Percentiles rank a stretch among this genome's conserved stretches.
Conservation (phyloP, 2,797 vertebrate species). For the Characodon lateralis region DNA sequence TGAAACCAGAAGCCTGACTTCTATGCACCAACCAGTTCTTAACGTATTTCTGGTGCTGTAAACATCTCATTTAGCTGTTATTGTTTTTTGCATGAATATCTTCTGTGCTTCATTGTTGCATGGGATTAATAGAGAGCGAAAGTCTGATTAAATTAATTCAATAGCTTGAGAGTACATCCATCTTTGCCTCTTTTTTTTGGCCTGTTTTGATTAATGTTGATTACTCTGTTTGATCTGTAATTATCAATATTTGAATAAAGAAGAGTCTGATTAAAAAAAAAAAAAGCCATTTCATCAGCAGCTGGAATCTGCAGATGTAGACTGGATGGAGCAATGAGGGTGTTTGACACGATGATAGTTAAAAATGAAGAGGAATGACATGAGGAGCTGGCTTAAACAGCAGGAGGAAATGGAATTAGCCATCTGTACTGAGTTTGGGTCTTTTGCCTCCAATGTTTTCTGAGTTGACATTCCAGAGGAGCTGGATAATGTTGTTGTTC, state of each 20-base stretch:
- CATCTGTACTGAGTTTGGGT: conserved; percentile 54
- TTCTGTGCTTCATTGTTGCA: conserved; percentile 28
- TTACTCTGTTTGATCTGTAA: conserved; percentile 67
- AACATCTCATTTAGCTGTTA: background rate
- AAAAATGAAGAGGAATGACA: conserved; percentile 27
- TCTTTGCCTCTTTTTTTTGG: conserved; percentile 50
- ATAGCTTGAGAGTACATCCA: conserved; percentile 60
- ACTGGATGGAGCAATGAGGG: conserved; percentile 25
- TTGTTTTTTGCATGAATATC: conserved; percentile 25
- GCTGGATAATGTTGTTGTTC: conserved; percentile 78
- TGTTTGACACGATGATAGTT: conserved; percentile 18
- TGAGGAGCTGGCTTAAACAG: conserved; percentile 18
- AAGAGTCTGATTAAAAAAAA: conserved; percentile 72
- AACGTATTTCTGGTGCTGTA: conserved; percentile 5
- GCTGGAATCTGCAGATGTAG: conserved; percentile 42
- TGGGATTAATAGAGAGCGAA: conserved; percentile 62
- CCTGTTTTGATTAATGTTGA: conserved; percentile 67
- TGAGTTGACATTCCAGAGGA: conserved; percentile 81
- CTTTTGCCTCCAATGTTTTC: conserved; percentile 69
- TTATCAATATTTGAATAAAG: conserved; percentile 61
- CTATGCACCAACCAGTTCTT: background rate
- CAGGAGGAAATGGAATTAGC: conserved; percentile 44
- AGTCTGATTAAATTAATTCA: conserved; percentile 66
- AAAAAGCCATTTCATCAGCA: conserved; percentile 74
- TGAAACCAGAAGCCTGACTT: background rate